Percentiles rank a stretch among this genome's conserved stretches.
These are phyloP conservation scores for Furcifer pardalis DNA, from an alignment of 2,797 vertebrate genomes.

Conservation along the genomic window DNA sequence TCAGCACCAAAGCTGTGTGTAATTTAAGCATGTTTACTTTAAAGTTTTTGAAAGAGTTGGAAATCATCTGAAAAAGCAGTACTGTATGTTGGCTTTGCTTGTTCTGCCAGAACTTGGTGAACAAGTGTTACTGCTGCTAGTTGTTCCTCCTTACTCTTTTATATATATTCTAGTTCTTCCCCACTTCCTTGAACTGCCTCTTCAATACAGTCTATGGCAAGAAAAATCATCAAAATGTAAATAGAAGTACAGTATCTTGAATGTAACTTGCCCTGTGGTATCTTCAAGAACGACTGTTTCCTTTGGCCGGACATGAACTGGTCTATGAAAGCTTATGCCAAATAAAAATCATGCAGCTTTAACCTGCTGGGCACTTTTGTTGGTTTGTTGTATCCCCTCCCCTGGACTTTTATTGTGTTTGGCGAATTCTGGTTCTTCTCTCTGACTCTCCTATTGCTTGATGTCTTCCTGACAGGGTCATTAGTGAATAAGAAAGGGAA, in stretches of 20 bases:
- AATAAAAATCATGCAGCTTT: too few relatives aligned
- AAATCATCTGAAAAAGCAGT: not conserved
- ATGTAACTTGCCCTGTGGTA: too few relatives aligned
- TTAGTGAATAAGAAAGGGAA: conserved; percentile 87
- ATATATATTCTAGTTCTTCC: not conserved
- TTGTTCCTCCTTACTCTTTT: not conserved
- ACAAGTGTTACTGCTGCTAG: not conserved
- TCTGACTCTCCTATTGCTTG: not conserved
- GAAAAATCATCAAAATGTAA: too few relatives aligned
- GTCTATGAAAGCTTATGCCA: too few relatives aligned
- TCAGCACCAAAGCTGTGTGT: not conserved
- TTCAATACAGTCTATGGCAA: too few relatives aligned
- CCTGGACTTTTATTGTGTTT: too few relatives aligned
- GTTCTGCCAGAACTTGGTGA: not conserved
- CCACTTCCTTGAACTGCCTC: not conserved
- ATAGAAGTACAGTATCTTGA: too few relatives aligned
- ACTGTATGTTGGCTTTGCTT: not conserved
- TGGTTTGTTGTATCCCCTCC: too few relatives aligned
- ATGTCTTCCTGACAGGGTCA: conserved; percentile 72
- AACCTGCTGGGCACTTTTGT: too few relatives aligned
- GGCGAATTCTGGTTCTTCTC: not conserved
- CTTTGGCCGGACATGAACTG: too few relatives aligned
- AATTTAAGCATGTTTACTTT: not conserved
- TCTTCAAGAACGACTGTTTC: too few relatives aligned
- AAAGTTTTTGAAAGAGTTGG: conserved; percentile 5